A percentile compares a stretch with the other conserved stretches of the same genome.
These are phyloP conservation scores for Nemotelus pantherinus DNA, from an alignment of 2,888 invertebrate genomes.

Conservation along the genomic window DNA sequence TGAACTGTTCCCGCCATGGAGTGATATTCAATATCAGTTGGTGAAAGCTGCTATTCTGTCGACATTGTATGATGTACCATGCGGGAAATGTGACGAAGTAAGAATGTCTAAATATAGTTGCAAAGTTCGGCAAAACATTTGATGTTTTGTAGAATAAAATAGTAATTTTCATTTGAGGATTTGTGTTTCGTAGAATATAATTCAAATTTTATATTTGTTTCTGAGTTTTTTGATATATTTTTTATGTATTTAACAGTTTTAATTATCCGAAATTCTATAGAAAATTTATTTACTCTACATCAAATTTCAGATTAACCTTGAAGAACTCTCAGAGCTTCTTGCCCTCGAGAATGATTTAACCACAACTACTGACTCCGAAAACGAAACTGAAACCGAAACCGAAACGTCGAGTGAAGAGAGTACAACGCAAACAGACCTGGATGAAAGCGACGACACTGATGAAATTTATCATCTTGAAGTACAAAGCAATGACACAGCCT, in stretches of 20 bases:
- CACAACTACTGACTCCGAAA: constrained; percentile 22
- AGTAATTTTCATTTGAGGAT: not conserved
- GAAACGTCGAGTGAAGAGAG: constrained; percentile 1
- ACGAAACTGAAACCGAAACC: not conserved
- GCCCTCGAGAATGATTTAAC: constrained; percentile 24
- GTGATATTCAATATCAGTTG: constrained; percentile 47
- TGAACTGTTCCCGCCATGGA: constrained; percentile 47
- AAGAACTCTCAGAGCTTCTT: constrained; percentile 15
- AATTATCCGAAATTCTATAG: not conserved
- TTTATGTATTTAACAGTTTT: too few species aligned
- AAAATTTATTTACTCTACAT: not conserved
- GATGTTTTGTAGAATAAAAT: not conserved
- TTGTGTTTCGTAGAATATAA: not conserved
- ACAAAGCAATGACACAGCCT: constrained; percentile 32
- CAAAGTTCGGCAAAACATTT: not conserved
- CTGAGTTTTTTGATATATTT: not conserved
- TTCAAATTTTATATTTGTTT: not conserved
- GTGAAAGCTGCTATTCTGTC: constrained; percentile 51
- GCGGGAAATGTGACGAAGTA: constrained; percentile 49
- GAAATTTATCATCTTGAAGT: constrained; percentile 16
- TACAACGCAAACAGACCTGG: not conserved
- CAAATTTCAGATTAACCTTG: constrained; percentile 30
- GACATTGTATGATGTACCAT: constrained; percentile 51
- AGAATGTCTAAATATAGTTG: not conserved
- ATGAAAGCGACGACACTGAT: constrained; percentile 15